A percentile compares a stretch with the other conserved stretches of the same genome.
Evolutionary conservation across 2,113 vertebrate species (phyloP).

Genomic region (Corydoras maculifer): DNA sequence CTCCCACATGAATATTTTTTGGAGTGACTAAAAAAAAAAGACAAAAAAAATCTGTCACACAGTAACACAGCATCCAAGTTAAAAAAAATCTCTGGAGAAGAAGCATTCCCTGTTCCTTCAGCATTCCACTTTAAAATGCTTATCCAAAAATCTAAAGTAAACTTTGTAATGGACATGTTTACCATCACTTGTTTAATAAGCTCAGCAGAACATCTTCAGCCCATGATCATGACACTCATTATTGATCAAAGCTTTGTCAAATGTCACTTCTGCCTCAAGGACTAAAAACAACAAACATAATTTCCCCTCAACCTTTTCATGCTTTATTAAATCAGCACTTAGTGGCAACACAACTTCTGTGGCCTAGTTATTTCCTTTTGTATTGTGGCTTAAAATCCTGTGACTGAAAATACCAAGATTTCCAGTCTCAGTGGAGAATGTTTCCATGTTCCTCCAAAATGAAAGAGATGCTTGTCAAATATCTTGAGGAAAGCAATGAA

Average conservation of each 20-base stretch:
- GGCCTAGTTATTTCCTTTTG: conserved; percentile 36
- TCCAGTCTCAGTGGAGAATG: conserved; percentile 20
- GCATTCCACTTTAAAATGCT: background rate
- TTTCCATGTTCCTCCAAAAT: conserved; percentile 27
- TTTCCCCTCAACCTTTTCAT: conserved; percentile 13
- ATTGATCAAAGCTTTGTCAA: conserved; percentile 35
- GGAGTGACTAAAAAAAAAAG: too few species aligned
- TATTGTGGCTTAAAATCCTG: conserved; percentile 16
- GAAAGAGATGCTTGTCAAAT: conserved; percentile 34
- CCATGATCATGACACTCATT: conserved; percentile 12
- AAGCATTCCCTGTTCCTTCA: background rate
- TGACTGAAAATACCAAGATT: conserved; percentile 20
- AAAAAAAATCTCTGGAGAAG: too few species aligned
- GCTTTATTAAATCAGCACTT: conserved; percentile 25
- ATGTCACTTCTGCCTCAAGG: conserved; percentile 24
- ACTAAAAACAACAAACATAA: conserved; percentile 33
- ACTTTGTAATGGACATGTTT: conserved; percentile 24
- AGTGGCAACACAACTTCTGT: conserved; percentile 17
- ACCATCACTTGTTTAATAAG: conserved; percentile 30
- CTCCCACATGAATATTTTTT: too few species aligned
- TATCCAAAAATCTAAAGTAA: conserved; percentile 3
- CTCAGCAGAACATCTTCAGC: conserved; percentile 13
- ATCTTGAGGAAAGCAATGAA: conserved; percentile 19
- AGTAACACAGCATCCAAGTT: too few species aligned
- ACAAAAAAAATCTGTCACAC: too few species aligned